A percentile compares a stretch with the other conserved stretches of the same genome.
phyloP scores from a whole-genome alignment of 2,797 vertebrate genomes.

The Neomorphus geoffroyi region DNA sequence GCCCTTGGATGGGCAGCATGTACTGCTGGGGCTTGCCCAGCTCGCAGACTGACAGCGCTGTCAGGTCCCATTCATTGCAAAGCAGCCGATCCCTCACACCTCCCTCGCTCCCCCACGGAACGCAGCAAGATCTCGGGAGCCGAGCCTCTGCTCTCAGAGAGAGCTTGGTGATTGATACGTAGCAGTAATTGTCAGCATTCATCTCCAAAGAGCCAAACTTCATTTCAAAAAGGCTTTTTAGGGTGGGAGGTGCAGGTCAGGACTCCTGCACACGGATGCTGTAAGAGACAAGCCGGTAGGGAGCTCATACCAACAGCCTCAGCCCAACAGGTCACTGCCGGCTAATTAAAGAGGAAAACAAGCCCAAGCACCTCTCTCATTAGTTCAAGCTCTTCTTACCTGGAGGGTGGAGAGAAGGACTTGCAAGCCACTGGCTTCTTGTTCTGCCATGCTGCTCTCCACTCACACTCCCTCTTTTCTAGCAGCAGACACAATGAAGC shows the following conservation, averaged over 20 bases:
- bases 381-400: conserved; percentile 80
- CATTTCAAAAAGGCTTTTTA: background rate
- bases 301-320: background rate
- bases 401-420: conserved; percentile 88
- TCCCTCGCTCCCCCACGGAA: background rate
- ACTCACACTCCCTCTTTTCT: conserved; percentile 61
- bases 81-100: background rate
- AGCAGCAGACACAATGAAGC: conserved; percentile 62
- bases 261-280: background rate
- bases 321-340: background rate
- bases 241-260: conserved; percentile 19
- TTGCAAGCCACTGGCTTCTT: conserved; percentile 85
- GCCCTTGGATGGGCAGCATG: background rate
- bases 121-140: accelerated
- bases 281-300: background rate
- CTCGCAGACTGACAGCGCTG: background rate
- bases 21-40: background rate
- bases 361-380: background rate
- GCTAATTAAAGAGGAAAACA: conserved; percentile 27
- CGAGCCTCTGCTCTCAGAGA: background rate
- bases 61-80: conserved; percentile 21
- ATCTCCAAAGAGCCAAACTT: conserved; percentile 23
- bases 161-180: conserved; percentile 13
- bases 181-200: background rate
- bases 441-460: conserved; percentile 80